Evolutionary conservation across 2,888 invertebrate species (phyloP).

Genomic region (Hydropsyche betteni): DNA sequence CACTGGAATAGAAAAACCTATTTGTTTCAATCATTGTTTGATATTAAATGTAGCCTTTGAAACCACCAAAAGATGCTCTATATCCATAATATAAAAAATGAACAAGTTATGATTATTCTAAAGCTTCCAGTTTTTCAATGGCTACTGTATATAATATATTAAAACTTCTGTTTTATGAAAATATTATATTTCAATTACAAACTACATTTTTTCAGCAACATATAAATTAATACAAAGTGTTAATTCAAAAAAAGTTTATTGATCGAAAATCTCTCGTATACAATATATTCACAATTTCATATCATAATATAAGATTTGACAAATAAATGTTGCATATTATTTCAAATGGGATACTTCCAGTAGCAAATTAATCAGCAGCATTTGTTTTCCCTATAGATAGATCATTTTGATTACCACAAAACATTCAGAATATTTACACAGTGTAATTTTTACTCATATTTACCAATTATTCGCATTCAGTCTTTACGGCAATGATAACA

Average conservation of each 20-base stretch:
- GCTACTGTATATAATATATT: no score
- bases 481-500: slow-evolving; percentile 90
- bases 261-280: slow-evolving; percentile 39
- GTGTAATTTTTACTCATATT: not conserved
- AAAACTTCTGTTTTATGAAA: no score
- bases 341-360: not conserved
- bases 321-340: not conserved
- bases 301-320: no score
- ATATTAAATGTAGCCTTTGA: no score
- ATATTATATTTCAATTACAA: no score
- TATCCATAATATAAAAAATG: no score
- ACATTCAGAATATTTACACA: not conserved
- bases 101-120: no score
- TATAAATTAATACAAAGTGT: not conserved
- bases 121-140: no score
- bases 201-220: not conserved
- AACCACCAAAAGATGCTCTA: no score
- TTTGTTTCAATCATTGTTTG: no score
- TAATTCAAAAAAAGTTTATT: slow-evolving; percentile 25
- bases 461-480: slow-evolving; percentile 54
- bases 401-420: not conserved
- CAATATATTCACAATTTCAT: slow-evolving; percentile 12
- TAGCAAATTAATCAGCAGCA: slow-evolving; percentile 7
- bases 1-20: no score
- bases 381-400: not conserved